A percentile compares a stretch with the other conserved stretches of the same genome.
Conservation (phyloP, 2,113 vertebrate genomes). For the Dendrocopos noguchii region DNA sequence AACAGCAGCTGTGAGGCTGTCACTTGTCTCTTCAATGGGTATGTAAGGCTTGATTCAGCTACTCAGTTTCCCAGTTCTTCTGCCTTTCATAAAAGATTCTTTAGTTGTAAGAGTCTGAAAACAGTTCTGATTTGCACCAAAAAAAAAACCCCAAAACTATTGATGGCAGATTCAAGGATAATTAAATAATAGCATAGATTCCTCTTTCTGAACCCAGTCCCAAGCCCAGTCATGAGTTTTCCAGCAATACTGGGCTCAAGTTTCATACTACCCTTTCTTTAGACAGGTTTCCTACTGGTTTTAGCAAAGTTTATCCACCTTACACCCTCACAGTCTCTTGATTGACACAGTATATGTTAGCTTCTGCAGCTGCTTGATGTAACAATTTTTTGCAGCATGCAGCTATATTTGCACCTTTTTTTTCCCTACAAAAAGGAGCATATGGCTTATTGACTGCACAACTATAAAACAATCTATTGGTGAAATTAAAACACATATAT, state of each 20-base stretch:
- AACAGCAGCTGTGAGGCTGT: neutral
- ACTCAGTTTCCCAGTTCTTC: neutral
- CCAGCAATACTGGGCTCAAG: neutral
- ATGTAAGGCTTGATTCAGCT: neutral
- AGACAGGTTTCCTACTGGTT: neutral
- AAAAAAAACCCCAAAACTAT: neutral
- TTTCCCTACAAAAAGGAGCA: neutral
- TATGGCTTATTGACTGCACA: slow-evolving; percentile 20
- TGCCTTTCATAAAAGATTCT: neutral
- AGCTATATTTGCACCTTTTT: neutral
- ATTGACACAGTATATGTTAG: neutral
- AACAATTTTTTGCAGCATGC: neutral
- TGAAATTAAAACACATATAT: neutral
- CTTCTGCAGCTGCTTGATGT: neutral
- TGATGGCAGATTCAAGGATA: neutral
- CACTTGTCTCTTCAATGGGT: neutral
- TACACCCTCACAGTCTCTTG: neutral
- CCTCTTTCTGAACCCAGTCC: neutral
- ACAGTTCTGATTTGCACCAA: neutral
- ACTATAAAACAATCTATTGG: neutral
- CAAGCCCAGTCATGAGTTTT: neutral
- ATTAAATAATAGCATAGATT: neutral
- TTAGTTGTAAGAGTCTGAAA: neutral
- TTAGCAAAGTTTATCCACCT: neutral
- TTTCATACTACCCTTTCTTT: neutral